phyloP scores from a whole-genome alignment of 2,113 vertebrate species.

The Xiphorhynchus elegans region DNA sequence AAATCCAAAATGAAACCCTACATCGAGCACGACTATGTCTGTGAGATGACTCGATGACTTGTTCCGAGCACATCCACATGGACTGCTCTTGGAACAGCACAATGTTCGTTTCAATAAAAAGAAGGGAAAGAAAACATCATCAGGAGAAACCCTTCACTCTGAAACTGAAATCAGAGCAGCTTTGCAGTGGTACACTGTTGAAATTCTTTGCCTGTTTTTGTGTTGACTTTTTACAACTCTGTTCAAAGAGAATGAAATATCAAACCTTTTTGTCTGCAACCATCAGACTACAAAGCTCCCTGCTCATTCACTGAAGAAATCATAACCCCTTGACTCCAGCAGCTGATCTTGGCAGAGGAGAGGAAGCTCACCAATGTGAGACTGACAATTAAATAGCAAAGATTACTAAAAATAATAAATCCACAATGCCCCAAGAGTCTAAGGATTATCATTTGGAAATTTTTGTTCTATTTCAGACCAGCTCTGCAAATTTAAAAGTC shows the following conservation, averaged over 20 bases:
- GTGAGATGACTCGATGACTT: neutral
- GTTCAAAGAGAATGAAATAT: conserved; percentile 2
- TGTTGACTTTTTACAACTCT: neutral
- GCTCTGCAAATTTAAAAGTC: neutral
- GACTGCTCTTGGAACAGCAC: neutral
- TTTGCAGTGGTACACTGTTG: neutral
- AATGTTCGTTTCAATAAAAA: neutral
- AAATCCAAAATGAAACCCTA: neutral
- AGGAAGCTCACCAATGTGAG: neutral
- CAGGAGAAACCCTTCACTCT: neutral
- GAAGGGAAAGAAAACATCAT: neutral
- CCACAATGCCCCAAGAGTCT: neutral
- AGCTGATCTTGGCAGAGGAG: neutral
- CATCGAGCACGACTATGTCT: neutral
- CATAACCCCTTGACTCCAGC: neutral
- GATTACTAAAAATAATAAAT: neutral
- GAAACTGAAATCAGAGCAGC: neutral
- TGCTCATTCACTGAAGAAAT: neutral
- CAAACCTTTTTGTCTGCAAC: neutral
- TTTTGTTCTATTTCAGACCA: neutral
- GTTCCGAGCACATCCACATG: neutral
- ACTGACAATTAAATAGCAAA: neutral
- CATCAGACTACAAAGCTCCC: neutral
- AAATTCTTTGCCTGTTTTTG: neutral
- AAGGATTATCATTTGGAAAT: neutral